These are phyloP conservation scores for Luehdorfia chinensis DNA, from an alignment of 1,140 invertebrate genomes.

Conservation along the genomic window DNA sequence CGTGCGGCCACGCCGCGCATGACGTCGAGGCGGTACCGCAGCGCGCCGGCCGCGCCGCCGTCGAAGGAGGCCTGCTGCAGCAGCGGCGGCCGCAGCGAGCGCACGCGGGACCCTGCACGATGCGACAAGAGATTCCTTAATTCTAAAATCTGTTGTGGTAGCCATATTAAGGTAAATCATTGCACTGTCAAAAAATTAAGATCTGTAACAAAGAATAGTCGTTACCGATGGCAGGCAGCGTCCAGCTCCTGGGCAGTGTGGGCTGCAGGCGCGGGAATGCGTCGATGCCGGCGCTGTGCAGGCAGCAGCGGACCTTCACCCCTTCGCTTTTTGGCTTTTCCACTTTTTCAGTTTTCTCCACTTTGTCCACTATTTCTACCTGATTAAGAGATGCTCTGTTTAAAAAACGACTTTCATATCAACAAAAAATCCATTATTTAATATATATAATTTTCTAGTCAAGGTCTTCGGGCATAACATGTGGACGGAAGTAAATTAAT, in stretches of 20 bases:
- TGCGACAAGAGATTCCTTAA: too few relatives aligned
- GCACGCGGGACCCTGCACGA: constrained; percentile 58
- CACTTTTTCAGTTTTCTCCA: constrained; percentile 18
- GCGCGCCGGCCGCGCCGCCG: constrained; percentile 74
- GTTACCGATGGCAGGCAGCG: constrained; percentile 81
- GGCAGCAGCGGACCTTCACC: constrained; percentile 33
- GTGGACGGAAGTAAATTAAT: too few relatives aligned
- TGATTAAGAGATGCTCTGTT: background rate
- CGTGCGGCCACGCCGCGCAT: constrained; percentile 85
- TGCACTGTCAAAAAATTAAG: too few relatives aligned
- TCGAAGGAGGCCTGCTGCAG: constrained; percentile 92
- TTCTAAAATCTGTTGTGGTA: too few relatives aligned
- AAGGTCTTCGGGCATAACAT: too few relatives aligned
- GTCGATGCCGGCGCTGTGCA: constrained; percentile 63
- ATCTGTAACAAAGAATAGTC: background rate
- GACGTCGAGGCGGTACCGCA: constrained; percentile 88
- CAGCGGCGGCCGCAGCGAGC: constrained; percentile 80
- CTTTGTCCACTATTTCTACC: constrained; percentile 21
- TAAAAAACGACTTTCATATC: too few relatives aligned
- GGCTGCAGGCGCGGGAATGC: constrained; percentile 82
- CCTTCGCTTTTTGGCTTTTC: constrained; percentile 17
- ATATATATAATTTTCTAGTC: too few relatives aligned
- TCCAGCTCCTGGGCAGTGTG: constrained; percentile 85
- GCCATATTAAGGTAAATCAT: too few relatives aligned
- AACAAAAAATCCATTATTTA: too few relatives aligned